phyloP scores from a whole-genome alignment of 2,797 vertebrate species.

The Pogonophryne albipinna region DNA sequence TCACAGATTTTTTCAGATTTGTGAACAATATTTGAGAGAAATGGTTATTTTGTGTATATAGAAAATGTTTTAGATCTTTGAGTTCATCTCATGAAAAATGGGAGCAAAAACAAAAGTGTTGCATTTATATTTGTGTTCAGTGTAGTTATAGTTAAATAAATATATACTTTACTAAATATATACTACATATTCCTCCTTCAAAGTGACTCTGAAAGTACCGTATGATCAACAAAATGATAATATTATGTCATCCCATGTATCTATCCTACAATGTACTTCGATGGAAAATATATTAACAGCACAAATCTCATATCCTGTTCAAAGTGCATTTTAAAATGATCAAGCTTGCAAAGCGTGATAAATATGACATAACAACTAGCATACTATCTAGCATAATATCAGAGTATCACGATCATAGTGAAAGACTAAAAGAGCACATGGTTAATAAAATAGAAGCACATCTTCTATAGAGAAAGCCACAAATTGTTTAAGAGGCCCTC shows the following conservation, averaged over 20 bases:
- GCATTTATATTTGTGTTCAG: too few species aligned
- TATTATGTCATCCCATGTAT: background rate
- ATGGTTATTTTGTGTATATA: too few species aligned
- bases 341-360: background rate
- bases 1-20: too few species aligned
- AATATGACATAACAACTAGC: background rate
- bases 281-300: slow-evolving; percentile 20
- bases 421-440: background rate
- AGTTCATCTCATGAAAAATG: too few species aligned
- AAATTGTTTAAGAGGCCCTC: slow-evolving; percentile 46
- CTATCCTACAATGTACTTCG: slow-evolving; percentile 2
- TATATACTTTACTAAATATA: too few species aligned
- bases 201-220: background rate
- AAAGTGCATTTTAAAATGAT: slow-evolving; percentile 24
- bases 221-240: background rate
- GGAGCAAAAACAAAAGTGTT: too few species aligned
- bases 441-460: background rate
- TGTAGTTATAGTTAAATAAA: too few species aligned
- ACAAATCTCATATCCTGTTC: slow-evolving; percentile 6
- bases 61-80: too few species aligned
- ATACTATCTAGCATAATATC: too few species aligned
- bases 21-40: too few species aligned
- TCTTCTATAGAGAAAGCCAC: slow-evolving; percentile 24
- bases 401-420: background rate
- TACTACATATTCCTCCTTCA: too few species aligned